Evolutionary conservation across 1,140 invertebrate species (phyloP), one percentile per base, ranked within the genome.

Genomic region (Sweltsa coloradensis): DNA sequence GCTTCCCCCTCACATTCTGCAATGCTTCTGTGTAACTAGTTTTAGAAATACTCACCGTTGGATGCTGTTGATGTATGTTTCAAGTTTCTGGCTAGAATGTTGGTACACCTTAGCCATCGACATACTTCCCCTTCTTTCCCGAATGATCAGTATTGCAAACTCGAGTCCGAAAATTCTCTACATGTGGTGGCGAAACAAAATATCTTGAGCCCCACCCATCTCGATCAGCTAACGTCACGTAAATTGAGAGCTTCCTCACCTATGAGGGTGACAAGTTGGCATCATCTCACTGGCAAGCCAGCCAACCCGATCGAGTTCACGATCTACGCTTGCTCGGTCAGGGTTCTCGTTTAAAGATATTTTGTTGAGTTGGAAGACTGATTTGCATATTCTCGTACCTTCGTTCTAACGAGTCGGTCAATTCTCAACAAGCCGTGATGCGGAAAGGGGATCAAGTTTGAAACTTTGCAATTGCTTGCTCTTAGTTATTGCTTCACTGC

Each of bases 101-200:
- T 34, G 24, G 47, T 18, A 23, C 39, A 9, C 14, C 9, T 7
- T 25, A 27, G 13, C 41, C 34, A 26, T 22, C 24, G 34, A 37
- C 50, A 64, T 47, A 57, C 63, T 72, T 39, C 53, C 66, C 45
- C 55, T 64, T 43, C 44, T 65, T 48, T 57, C 72, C 51, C 61
- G 62, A 4, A 61, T 68, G 34, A 62, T 67, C 46, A 66, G 71
- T 58, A 27, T 51, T 23, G 42, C 48, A 46, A 51, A 49, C 49
- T 57, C 46, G 45, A 66, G 67, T 55, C 70, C 73, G 40, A 71
- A 72, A 55, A 71, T 78, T 60, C 67, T 76, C 57, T 76, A 75
- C 59, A 75, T 72, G 11, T 78, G 76, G 75, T 78, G 76, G 76
- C 70, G 75, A 25, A 77, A 78, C 42, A 79, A 79, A 61, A 78